Base-by-base conservation (phyloP, 2,797 vertebrate species). In the Acestrorhynchus altus region DNA sequence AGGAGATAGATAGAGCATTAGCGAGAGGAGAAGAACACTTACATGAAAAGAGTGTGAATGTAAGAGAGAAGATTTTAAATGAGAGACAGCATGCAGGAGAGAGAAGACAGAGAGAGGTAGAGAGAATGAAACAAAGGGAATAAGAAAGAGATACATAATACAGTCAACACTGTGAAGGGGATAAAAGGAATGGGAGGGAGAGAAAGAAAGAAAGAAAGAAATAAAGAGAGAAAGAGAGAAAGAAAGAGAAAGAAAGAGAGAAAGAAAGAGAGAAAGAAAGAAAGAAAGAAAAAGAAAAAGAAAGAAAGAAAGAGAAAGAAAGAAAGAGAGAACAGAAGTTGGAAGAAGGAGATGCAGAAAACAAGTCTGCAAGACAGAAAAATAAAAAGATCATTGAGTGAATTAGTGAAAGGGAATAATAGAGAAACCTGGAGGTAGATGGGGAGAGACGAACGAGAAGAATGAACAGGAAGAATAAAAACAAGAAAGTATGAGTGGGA, bases 401-500 rank as follows among this genome's bases (percentile, higher is more conserved):
- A 2, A 35, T 2, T 2, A 31, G 49, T 51, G 46, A 1, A 15
- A 51, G 47, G 20, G 18, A 40, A 18, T 0, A 10, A 24, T 26
- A 11, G 26, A 40, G 10, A 9, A 18, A 54, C 6, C 40, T 10
- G 24, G 2, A 35, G 4, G 35, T 0, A n/a, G 1, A 20, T 20
- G 10, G 8, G 9, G 39, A 59, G 22, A 60, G 12, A 35, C 1
- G 26, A 31, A 20, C 54, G 52, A 18, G 31, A 54, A 42, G 51
- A 74, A 67, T 26, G 26, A 65, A 18, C 11, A 51, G 40, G 39
- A 12, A n/a, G 40, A 70, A 2, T 22, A 35, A 63, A 64, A 40
- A n/a, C 64, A 35, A 61, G 51, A 64, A 65, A 75, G 54, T 69
- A 40, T 18, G 35, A 35, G 22, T 26, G 54, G 66, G 68, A 54